Conservation (phyloP, 2,888 invertebrate species). For the Prosapia bicincta region DNA sequence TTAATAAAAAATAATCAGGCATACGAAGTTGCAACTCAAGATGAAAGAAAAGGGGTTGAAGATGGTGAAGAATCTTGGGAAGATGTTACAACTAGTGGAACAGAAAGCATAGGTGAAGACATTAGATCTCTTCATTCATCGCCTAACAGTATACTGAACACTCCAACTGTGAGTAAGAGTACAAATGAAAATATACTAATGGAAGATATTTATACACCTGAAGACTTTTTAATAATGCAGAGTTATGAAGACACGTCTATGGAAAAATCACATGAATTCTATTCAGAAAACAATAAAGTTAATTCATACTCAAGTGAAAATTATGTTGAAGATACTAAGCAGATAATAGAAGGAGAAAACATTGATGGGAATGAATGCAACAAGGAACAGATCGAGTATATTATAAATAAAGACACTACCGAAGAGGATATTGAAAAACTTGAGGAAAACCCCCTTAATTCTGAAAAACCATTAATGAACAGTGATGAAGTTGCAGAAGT, state of each 20-base stretch:
- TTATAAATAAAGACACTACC: no score
- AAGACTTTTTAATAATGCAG: not conserved
- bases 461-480: no score
- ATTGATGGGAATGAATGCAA: no score
- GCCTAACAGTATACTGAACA: not conserved
- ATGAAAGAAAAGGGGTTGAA: not conserved
- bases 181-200: not conserved
- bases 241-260: not conserved
- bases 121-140: not conserved
- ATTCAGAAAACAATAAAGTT: not conserved
- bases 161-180: not conserved
- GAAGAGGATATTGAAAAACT: no score
- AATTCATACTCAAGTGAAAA: no score
- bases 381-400: no score
- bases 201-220: not conserved
- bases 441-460: no score
- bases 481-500: no score
- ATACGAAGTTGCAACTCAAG: not conserved
- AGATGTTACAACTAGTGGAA: constrained; percentile 27
- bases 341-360: no score
- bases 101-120: constrained; percentile 24
- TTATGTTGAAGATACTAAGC: no score
- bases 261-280: not conserved
- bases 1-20: not conserved
- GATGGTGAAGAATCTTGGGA: constrained; percentile 30